Conservation (phyloP, 2,797 vertebrate species). For the Sus cebifrons region DNA sequence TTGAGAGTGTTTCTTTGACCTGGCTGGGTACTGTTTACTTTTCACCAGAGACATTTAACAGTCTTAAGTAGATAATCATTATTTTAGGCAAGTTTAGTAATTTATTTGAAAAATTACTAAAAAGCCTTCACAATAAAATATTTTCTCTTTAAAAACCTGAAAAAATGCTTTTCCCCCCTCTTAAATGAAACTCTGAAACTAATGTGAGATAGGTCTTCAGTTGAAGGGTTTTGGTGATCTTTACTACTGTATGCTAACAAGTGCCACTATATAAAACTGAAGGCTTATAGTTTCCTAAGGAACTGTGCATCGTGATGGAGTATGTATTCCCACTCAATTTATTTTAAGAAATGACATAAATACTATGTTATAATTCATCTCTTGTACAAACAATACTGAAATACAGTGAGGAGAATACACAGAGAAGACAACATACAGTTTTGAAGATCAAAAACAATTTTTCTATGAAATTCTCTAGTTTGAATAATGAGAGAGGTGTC, state of each 20-base stretch:
- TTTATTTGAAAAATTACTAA: slow-evolving; percentile 49
- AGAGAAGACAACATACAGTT: slow-evolving; percentile 60
- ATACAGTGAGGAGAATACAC: slow-evolving; percentile 78
- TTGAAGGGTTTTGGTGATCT: slow-evolving; percentile 73
- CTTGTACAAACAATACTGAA: slow-evolving; percentile 81
- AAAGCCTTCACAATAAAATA: neutral
- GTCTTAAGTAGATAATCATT: slow-evolving; percentile 35
- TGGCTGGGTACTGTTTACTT: neutral
- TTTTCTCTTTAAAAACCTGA: neutral
- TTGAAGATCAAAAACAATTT: slow-evolving; percentile 77
- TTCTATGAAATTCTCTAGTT: slow-evolving; percentile 78
- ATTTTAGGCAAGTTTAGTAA: slow-evolving; percentile 59
- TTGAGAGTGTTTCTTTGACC: slow-evolving; percentile 46
- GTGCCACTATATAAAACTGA: slow-evolving; percentile 77
- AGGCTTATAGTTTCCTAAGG: slow-evolving; percentile 81
- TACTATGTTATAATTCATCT: slow-evolving; percentile 84
- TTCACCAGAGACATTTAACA: slow-evolving; percentile 32
- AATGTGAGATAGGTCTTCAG: slow-evolving; percentile 1
- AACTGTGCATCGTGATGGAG: slow-evolving; percentile 82
- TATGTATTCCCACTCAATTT: slow-evolving; percentile 84
- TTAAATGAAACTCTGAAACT: neutral
- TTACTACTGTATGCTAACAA: slow-evolving; percentile 69
- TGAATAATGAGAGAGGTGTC: slow-evolving; percentile 13
- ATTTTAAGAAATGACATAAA: slow-evolving; percentile 88
- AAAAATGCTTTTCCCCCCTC: neutral